Evolutionary conservation across 2,113 vertebrate species (phyloP), one percentile per base, ranked within the genome.

Genomic region (Proterorhinus semilunaris): DNA sequence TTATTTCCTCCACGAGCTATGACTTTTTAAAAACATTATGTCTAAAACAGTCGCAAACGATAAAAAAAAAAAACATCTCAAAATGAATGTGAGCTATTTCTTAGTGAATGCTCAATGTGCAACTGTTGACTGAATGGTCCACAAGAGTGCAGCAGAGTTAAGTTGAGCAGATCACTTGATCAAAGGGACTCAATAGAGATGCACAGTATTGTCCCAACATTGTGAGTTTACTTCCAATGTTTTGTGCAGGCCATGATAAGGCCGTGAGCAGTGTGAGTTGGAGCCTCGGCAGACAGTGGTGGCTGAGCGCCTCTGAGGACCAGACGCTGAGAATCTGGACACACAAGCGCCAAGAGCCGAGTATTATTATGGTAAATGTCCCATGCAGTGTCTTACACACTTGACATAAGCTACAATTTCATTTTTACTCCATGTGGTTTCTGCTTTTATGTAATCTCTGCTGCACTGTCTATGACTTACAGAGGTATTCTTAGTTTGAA

Each of bases 271-370:
- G 87, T 48, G 78, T 96, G 80, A 90, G 84, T 71, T 96, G 97
- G 95, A 96, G 95, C 87, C 94, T 93, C 42, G 81, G 92, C 71
- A 90, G 87, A 77, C 91, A 87, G 65, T 93, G 90, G 91, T 89
- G 95, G 87, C 74, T 96, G 75, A 95, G 95, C 54, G 72, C 91
- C 0, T 93, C 95, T 76, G 92, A 92, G 73, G 95, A 98, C 76
- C 84, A 76, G 82, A 94, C 91, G 3, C 50, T 96, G 50, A 81
- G 90, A 70, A 68, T 96, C 72, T 96, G 96, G 96, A 92, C 93
- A 53, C 71, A 74, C 9, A 80, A 69, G 63, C 85, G 55, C 55
- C 66, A 85, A 21, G 89, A 93, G 43, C 84, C 86, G 61, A 80
- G 73, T 12, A 68, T 95, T 69, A 80, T 91, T 71, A 81, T 96